Percentiles rank a stretch among this genome's conserved stretches.
These are phyloP conservation scores for Empidonax traillii DNA, from an alignment of 2,113 vertebrate species.

Conservation along the genomic window DNA sequence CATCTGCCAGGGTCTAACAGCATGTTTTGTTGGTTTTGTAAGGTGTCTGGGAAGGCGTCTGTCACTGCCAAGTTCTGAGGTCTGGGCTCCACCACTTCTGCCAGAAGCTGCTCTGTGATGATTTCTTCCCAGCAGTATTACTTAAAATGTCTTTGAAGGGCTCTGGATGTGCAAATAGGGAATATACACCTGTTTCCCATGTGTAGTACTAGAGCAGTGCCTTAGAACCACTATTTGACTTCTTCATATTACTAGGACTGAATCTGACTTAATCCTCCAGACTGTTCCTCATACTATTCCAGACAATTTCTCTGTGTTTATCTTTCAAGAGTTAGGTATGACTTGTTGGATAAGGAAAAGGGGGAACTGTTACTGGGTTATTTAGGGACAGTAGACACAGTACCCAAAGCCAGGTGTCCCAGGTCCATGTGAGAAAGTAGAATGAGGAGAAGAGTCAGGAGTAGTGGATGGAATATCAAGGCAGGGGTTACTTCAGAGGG, in stretches of 20 bases:
- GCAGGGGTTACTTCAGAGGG: not conserved
- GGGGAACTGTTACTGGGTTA: not conserved
- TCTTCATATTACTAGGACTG: not conserved
- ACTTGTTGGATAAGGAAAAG: not conserved
- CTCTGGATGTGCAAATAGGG: not conserved
- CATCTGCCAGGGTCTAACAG: not conserved
- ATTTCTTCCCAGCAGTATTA: not conserved
- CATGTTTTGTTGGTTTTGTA: not conserved
- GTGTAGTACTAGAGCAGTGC: not conserved
- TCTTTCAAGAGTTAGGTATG: not conserved
- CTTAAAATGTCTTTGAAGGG: not conserved
- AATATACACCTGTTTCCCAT: not conserved
- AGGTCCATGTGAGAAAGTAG: not conserved
- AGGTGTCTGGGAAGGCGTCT: not conserved
- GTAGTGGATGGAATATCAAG: accelerated
- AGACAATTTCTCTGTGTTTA: not conserved
- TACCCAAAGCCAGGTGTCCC: not conserved
- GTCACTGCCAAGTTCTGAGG: not conserved
- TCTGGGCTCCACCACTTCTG: not conserved
- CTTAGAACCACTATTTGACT: not conserved
- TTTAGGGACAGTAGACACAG: not conserved
- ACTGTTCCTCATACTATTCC: not conserved
- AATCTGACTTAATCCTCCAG: not conserved
- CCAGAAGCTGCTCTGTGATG: not conserved
- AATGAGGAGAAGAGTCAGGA: not conserved